Conservation (phyloP, 2,113 vertebrate species). For the Rynchops niger region DNA sequence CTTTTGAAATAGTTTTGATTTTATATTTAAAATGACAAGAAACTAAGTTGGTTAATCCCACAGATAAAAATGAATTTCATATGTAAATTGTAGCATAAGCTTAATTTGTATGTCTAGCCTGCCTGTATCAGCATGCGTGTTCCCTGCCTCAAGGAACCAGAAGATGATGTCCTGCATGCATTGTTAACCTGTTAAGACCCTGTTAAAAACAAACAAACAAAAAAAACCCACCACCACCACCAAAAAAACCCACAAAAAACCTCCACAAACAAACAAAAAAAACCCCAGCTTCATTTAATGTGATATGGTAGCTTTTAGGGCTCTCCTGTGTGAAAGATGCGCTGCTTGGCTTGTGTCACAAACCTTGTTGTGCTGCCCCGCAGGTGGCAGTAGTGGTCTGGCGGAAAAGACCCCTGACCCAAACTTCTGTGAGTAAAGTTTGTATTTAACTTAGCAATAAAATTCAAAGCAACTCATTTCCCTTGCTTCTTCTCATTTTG, state of each 20-base stretch:
- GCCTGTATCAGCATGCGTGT: background rate
- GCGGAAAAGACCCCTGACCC: background rate
- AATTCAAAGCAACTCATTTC: background rate
- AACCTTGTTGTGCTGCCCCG: background rate
- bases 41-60: background rate
- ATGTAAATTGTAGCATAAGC: background rate
- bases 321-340: background rate
- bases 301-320: background rate
- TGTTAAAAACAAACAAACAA: background rate
- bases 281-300: background rate
- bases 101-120: background rate
- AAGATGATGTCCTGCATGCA: accelerated
- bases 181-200: background rate
- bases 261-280: background rate
- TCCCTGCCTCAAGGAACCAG: background rate
- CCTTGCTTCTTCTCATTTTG: background rate
- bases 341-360: background rate
- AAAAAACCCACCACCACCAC: background rate
- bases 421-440: background rate
- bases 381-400: slow-evolving; percentile 19
- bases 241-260: too few species aligned
- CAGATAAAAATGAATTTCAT: background rate
- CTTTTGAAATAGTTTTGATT: background rate
- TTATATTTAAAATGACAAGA: background rate
- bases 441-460: background rate